Evolutionary conservation across 2,113 vertebrate genomes (phyloP), one percentile per base, ranked within the genome.

Genomic region (Carlito syrichta): DNA sequence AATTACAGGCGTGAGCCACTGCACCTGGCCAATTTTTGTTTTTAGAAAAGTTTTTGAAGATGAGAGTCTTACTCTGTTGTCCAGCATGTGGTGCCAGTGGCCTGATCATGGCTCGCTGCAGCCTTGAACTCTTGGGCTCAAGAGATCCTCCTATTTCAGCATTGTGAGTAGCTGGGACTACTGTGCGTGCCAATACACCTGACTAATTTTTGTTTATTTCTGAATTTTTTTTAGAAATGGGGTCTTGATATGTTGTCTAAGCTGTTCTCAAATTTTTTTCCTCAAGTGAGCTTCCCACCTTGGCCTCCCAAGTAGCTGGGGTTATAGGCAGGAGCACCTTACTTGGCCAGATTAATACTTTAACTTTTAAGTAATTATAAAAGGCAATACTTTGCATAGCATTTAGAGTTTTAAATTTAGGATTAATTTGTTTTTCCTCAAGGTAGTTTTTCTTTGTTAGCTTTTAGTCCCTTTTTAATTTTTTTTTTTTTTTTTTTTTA

Each of bases 341-440:
- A 32, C 63, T 32, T 6, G 17, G 63, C 63, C 63, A 66, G 32
- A n/a, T 66, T n/a, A 66, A 66, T n/a, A 66, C 32, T 66, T 66
- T n/a, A 81, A 9, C 50, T 86, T 84, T 95, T 48, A 79, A 8
- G 27, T 82, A 87, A 35, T 13, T 89, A 85, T 79, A 48, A 73
- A 77, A 83, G 43, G 25, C 38, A 96, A 17, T 86, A 93, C 13
- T 84, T 94, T 84, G 7, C n/a, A 58, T 89, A 79, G 11, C 11
- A 85, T 86, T 89, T 88, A 71, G 73, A 82, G 22, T 95, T 97
- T 86, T 86, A 91, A 97, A 89, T 93, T 93, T 85, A 58, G 27
- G 91, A 77, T 81, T 89, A 85, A 91, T 19, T 91, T 76, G 52
- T 69, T 94, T 85, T 79, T 20, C 8, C 17, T 32, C 25, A 76